These are phyloP conservation scores for Phymatocera aterrima DNA, from an alignment of 2,888 invertebrate genomes.

Conservation along the genomic window DNA sequence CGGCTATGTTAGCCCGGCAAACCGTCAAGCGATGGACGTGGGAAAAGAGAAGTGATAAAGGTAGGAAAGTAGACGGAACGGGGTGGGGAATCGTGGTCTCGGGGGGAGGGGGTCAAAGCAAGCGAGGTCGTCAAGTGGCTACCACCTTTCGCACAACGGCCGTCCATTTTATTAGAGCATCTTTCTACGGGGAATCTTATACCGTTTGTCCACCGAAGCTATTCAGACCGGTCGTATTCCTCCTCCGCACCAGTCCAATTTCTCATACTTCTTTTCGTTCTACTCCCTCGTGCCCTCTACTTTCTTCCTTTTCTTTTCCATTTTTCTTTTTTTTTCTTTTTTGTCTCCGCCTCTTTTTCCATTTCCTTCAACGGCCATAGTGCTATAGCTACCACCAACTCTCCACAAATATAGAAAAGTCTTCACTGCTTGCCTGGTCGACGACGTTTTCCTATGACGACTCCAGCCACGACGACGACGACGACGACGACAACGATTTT, in stretches of 20 bases:
- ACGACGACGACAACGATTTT: not conserved
- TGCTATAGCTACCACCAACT: not conserved
- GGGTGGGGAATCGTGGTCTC: constrained; percentile 8
- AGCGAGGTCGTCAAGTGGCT: constrained; percentile 63
- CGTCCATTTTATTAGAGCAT: constrained; percentile 71
- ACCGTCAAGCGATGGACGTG: constrained; percentile 52
- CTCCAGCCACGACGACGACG: not conserved
- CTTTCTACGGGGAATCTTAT: constrained; percentile 68
- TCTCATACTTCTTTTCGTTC: not conserved
- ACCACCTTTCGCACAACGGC: constrained; percentile 57
- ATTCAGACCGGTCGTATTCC: constrained; percentile 55
- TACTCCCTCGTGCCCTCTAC: not conserved
- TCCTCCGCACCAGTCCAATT: not conserved
- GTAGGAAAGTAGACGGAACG: constrained; percentile 50
- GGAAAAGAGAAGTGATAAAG: constrained; percentile 52
- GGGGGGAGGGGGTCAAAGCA: constrained; percentile 45
- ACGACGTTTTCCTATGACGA: not conserved
- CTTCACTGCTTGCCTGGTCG: not conserved
- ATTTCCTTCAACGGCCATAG: constrained; percentile 7
- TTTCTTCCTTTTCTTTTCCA: not conserved
- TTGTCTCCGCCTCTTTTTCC: not conserved
- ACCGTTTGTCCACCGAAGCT: constrained; percentile 66
- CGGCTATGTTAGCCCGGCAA: constrained; percentile 46
- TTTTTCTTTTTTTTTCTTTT: not conserved
- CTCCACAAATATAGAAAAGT: not conserved